Conservation (phyloP, 2,797 vertebrate species). For the Oreortyx pictus region DNA sequence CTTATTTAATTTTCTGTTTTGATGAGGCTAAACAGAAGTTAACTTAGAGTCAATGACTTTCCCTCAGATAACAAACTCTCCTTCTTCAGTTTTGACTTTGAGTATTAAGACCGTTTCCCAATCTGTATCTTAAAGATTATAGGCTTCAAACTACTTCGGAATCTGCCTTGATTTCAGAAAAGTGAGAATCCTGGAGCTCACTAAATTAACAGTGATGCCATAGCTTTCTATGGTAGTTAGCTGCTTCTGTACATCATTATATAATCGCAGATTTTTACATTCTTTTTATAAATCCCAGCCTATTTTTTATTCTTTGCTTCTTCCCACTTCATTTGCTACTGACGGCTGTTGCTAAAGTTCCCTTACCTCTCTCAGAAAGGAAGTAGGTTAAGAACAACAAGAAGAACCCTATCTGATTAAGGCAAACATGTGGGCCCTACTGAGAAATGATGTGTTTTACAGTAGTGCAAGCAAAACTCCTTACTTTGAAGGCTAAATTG, state of each 20-base stretch:
- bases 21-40: neutral
- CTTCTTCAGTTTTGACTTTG: neutral
- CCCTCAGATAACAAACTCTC: neutral
- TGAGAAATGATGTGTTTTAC: conserved; percentile 56
- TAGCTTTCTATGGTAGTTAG: neutral
- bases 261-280: conserved; percentile 57
- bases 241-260: conserved; percentile 41
- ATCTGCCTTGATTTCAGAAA: conserved; percentile 18
- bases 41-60: neutral
- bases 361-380: conserved; percentile 66
- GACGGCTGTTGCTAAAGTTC: conserved; percentile 52
- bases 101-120: neutral
- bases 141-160: neutral
- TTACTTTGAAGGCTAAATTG: conserved; percentile 36
- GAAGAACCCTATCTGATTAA: conserved; percentile 67
- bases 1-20: neutral
- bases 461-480: conserved; percentile 28
- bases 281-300: conserved; percentile 60
- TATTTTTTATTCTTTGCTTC: conserved; percentile 61
- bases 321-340: conserved; percentile 54
- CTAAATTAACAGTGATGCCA: neutral
- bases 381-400: conserved; percentile 74
- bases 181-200: neutral
- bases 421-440: conserved; percentile 62
- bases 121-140: neutral